phyloP scores from a whole-genome alignment of 2,113 vertebrate genomes.

The Mastomys natalensis region DNA sequence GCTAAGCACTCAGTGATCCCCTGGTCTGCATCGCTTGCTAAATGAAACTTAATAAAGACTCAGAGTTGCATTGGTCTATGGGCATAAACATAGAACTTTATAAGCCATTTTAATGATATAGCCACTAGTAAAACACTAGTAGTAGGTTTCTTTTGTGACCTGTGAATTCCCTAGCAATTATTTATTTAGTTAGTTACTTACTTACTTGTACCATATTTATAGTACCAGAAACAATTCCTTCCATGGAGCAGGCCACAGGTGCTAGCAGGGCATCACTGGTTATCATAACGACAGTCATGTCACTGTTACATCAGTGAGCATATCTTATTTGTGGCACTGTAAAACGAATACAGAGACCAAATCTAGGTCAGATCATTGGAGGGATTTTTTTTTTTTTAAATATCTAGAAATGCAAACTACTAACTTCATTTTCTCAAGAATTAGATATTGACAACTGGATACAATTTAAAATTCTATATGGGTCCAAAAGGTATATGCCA shows the following conservation, averaged over 20 bases:
- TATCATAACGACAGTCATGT: not conserved
- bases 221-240: not conserved
- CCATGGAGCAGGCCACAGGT: not conserved
- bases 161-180: not conserved
- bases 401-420: not conserved
- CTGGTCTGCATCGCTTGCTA: not conserved
- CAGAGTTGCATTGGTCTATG: not conserved
- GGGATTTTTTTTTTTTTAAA: not conserved
- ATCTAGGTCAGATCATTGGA: not conserved
- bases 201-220: no score
- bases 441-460: not conserved
- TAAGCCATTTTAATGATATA: not conserved
- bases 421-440: not conserved
- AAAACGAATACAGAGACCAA: not conserved
- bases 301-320: not conserved
- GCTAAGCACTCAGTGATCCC: not conserved
- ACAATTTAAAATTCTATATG: not conserved
- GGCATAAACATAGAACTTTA: not conserved
- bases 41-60: not conserved
- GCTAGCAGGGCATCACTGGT: not conserved
- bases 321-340: not conserved
- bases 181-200: not conserved
- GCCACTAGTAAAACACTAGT: not conserved
- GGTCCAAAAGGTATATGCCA: not conserved
- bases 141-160: not conserved